These are phyloP conservation scores for Aptenodytes patagonicus DNA, from an alignment of 2,113 vertebrate genomes.

Conservation along the genomic window DNA sequence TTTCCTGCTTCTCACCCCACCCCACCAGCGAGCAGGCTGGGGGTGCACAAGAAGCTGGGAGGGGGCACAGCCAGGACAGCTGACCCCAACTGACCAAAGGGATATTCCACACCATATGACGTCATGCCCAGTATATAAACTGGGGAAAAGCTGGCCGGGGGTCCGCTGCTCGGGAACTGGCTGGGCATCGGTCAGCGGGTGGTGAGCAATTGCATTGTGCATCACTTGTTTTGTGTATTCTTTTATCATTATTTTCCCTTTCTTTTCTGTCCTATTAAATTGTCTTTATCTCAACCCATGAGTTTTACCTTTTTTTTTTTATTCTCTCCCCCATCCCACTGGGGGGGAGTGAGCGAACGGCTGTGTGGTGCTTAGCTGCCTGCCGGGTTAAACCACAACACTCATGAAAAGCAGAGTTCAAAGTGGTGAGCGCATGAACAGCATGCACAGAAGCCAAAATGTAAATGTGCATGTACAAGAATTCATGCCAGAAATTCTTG, in stretches of 20 bases:
- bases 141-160: neutral
- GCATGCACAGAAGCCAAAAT: conserved; percentile 26
- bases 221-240: neutral
- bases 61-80: neutral
- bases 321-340: neutral
- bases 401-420: conserved; percentile 1
- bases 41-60: neutral
- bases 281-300: neutral
- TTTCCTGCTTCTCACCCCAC: neutral
- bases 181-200: neutral
- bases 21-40: neutral
- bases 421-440: neutral
- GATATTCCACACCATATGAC: neutral
- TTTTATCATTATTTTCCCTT: neutral
- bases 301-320: neutral
- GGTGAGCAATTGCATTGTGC: neutral
- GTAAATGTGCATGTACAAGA: conserved; percentile 42
- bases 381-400: neutral
- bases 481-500: conserved; percentile 49
- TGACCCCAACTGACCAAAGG: neutral
- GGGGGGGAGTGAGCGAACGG: neutral
- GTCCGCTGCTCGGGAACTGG: neutral
- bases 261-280: neutral
- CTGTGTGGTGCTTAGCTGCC: neutral
- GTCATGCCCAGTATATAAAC: neutral